These are phyloP conservation scores for Ichneumoninae sp. DNA, from an alignment of 2,888 invertebrate species.

Conservation along the genomic window DNA sequence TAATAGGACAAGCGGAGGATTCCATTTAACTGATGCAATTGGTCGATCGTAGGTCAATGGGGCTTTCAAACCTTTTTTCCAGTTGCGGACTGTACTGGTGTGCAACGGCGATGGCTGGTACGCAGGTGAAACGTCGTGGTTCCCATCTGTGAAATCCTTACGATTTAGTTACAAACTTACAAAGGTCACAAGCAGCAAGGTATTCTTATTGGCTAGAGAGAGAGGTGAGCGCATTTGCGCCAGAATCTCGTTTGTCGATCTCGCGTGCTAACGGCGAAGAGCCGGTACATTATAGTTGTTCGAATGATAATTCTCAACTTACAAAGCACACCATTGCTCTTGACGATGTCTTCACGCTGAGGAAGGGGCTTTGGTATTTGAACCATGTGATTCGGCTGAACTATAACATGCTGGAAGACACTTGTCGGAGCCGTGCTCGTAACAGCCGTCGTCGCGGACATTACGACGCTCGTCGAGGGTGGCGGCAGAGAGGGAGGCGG, in stretches of 20 bases:
- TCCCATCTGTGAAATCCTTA: slow-evolving; percentile 83
- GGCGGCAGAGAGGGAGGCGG: slow-evolving; percentile 71
- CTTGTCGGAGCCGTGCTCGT: slow-evolving; percentile 80
- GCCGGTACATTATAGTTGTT: not conserved
- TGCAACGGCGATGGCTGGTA: slow-evolving; percentile 82
- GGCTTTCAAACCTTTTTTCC: slow-evolving; percentile 83
- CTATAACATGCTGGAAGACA: slow-evolving; percentile 89
- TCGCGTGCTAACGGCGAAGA: not conserved
- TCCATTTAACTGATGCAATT: slow-evolving; percentile 58
- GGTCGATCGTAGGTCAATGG: slow-evolving; percentile 62
- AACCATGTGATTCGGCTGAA: slow-evolving; percentile 92
- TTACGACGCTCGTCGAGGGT: slow-evolving; percentile 78
- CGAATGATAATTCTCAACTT: slow-evolving; percentile 70
- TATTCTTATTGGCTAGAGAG: slow-evolving; percentile 26
- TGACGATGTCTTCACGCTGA: slow-evolving; percentile 78
- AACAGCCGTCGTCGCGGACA: slow-evolving; percentile 78
- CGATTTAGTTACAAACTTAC: slow-evolving; percentile 80
- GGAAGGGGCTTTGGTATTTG: slow-evolving; percentile 85
- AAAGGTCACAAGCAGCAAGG: slow-evolving; percentile 59
- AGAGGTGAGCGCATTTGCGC: not conserved
- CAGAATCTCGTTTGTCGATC: slow-evolving; percentile 7
- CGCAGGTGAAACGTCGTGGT: slow-evolving; percentile 82
- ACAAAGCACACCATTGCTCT: slow-evolving; percentile 82
- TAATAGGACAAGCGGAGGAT: slow-evolving; percentile 58
- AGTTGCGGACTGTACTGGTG: slow-evolving; percentile 81